phyloP scores from a whole-genome alignment of 2,888 invertebrate species.

The Acleris literana region DNA sequence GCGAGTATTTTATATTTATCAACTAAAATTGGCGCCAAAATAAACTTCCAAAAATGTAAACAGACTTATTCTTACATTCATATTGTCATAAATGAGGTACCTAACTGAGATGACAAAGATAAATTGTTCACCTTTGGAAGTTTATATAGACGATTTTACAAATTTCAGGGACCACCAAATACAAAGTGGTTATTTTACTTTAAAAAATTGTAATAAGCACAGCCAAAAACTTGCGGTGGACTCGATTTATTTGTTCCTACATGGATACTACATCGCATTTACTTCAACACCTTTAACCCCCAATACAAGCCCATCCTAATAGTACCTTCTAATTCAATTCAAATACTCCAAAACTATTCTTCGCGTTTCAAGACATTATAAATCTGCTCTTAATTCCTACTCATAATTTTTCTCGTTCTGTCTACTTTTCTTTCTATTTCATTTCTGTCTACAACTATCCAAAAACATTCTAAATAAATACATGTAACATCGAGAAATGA shows the following conservation, averaged over 20 bases:
- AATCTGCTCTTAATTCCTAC: not conserved
- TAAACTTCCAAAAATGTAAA: not conserved
- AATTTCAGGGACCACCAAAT: constrained; percentile 55
- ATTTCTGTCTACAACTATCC: constrained; percentile 22
- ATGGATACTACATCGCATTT: constrained; percentile 28
- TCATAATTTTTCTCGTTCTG: not conserved
- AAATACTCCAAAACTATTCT: constrained; percentile 15
- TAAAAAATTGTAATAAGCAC: constrained; percentile 70
- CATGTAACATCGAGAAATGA: not conserved
- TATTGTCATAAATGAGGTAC: too few species aligned
- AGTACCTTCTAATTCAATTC: constrained; percentile 10
- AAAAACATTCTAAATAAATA: constrained; percentile 29
- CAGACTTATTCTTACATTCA: not conserved
- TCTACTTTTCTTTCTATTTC: constrained; percentile 22
- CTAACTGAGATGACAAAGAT: too few species aligned
- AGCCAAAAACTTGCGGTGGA: constrained; percentile 78
- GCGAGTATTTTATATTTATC: constrained; percentile 45
- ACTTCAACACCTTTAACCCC: constrained; percentile 3
- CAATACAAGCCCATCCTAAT: constrained; percentile 16
- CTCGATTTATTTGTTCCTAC: constrained; percentile 64
- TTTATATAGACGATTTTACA: constrained; percentile 19
- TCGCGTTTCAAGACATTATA: not conserved
- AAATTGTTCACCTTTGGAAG: not conserved
- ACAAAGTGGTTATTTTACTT: constrained; percentile 53
- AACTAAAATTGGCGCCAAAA: not conserved